phyloP scores from a whole-genome alignment of 2,113 vertebrate genomes.

The Halcyon malimbica region DNA sequence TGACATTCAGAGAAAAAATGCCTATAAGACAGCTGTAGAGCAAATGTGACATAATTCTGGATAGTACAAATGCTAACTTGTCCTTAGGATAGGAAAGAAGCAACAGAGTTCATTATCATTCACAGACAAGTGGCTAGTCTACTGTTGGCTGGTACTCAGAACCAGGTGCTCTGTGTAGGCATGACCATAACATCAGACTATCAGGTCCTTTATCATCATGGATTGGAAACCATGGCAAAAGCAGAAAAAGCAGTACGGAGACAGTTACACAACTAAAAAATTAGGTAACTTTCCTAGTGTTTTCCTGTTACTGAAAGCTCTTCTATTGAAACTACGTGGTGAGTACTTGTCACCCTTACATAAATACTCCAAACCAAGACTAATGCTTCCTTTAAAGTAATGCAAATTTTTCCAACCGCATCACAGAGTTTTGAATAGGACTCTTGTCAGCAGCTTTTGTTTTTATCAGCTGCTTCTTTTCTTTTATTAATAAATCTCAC shows the following conservation, averaged over 20 bases:
- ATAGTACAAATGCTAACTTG: neutral
- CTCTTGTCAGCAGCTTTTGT: neutral
- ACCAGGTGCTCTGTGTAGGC: too few species aligned
- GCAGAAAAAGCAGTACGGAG: neutral
- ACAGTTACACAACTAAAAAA: neutral
- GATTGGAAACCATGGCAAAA: neutral
- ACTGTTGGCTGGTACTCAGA: neutral
- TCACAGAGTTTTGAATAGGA: neutral
- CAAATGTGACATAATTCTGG: neutral
- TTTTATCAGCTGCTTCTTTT: neutral
- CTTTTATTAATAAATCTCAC: neutral
- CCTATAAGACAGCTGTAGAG: neutral
- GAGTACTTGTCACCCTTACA: neutral
- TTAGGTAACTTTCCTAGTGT: rapidly evolving
- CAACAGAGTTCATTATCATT: neutral
- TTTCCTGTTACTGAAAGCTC: neutral
- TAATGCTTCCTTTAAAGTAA: neutral
- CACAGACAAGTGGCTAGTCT: neutral
- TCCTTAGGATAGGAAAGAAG: neutral
- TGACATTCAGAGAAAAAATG: neutral
- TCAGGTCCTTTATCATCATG: neutral
- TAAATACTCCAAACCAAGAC: neutral
- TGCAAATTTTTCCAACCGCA: neutral
- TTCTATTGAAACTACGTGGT: too few species aligned
- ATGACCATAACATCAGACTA: too few species aligned